Base-by-base conservation (phyloP, 2,888 invertebrate genomes). In the Epinotia demarniana region DNA sequence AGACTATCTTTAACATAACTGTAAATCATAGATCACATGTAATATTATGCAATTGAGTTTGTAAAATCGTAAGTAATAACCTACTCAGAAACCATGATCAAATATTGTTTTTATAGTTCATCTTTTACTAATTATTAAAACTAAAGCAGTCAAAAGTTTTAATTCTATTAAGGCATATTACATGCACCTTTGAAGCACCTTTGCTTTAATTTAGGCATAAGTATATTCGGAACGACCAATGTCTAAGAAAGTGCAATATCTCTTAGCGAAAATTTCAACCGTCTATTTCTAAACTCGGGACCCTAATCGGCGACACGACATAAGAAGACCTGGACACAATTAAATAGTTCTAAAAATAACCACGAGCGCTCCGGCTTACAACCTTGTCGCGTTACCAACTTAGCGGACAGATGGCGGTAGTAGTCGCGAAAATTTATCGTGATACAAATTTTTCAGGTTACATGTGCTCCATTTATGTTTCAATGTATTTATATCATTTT, bases 401-500 rank as follows among this genome's bases (percentile, higher is more conserved):
- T 92, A 90, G 75, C 66, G 81, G 78, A 80, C 81, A 92, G 92
- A 92, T 92, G 92, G 92, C 90, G 88, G 74, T 81, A 84, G 72
- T 1, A 0, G 91, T 85, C 73, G 55, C 86, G 79, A 87, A 87
- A 83, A 80, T 75, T 72, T 78, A 77, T 78, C 67, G 67, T 64
- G 73, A 27, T 64, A 70, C 9, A 18, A 18, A 11, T 49, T 73
- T 76, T 71, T 86, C 84, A 84, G 84, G 79, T 81, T 81, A 80
- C 61, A 72, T 77, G 66, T 60, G 55, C 58, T 76, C 78, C 74
- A 77, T 77, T 81, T 79, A 68, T 76, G 77, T 67, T 72, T 77
- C 73, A 72, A 69, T 73, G 68, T 67, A 61, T 71, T 76, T 73
- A 75, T 72, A 62, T 67, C 77, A 27, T 46, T 60, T 16, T 58